phyloP scores from a whole-genome alignment of 2,888 invertebrate species.

The Drosophila lutescens region DNA sequence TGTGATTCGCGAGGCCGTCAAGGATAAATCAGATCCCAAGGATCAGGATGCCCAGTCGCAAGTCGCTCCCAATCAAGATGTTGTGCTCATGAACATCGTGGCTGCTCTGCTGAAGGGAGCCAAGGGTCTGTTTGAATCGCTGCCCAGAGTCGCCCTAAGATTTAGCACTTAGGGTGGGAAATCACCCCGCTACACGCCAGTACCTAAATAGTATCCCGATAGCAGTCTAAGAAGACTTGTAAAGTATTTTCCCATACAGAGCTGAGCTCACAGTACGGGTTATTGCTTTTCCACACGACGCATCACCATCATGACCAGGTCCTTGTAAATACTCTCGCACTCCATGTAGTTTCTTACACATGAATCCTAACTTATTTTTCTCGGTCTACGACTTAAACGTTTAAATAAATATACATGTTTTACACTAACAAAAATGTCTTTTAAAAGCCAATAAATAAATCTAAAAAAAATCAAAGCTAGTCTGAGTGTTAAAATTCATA shows the following conservation, averaged over 20 bases:
- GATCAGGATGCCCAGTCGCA: conserved; percentile 48
- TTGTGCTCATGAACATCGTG: conserved; percentile 41
- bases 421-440: conserved; percentile 2
- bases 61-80: conserved; percentile 27
- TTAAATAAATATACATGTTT: conserved; percentile 43
- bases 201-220: conserved; percentile 55
- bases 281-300: conserved; percentile 10
- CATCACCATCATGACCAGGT: conserved; percentile 16
- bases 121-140: conserved; percentile 60
- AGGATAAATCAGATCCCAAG: conserved; percentile 41
- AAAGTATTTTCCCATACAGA: conserved; percentile 28
- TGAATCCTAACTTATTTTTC: conserved; percentile 60
- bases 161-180: conserved; percentile 54
- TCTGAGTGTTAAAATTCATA: too few relatives aligned
- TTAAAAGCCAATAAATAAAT: neutral
- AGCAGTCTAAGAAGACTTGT: conserved; percentile 15
- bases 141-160: conserved; percentile 58
- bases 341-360: conserved; percentile 43
- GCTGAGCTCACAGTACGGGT: neutral
- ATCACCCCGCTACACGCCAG: conserved; percentile 36
- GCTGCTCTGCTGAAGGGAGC: conserved; percentile 51
- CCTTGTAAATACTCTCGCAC: conserved; percentile 43
- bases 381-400: conserved; percentile 26
- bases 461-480: too few relatives aligned
- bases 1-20: conserved; percentile 81